Evolutionary conservation across 1,140 invertebrate genomes (phyloP).

Genomic region (Solen grandis): DNA sequence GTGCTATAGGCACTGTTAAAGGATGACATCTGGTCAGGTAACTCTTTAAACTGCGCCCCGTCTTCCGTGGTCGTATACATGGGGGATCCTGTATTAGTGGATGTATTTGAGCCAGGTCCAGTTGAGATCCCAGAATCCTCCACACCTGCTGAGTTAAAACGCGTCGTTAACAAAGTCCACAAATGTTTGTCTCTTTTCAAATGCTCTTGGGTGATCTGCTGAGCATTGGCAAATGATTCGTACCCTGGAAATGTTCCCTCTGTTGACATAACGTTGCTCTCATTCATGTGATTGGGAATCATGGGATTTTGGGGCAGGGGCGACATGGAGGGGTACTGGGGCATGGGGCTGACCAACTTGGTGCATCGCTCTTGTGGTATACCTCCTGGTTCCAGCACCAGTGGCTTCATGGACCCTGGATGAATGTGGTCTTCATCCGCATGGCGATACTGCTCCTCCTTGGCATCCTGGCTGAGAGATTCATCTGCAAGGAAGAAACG

Average conservation of each 20-base stretch:
- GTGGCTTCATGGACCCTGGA: background rate
- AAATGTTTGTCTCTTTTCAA: slow-evolving; percentile 56
- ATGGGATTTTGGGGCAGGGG: background rate
- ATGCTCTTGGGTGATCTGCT: slow-evolving; percentile 50
- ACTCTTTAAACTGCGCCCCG: slow-evolving; percentile 52
- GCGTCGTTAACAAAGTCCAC: slow-evolving; percentile 47
- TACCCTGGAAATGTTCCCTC: slow-evolving; percentile 3
- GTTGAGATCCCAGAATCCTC: slow-evolving; percentile 37
- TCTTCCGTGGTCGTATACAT: slow-evolving; percentile 23
- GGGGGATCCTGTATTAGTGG: slow-evolving; percentile 2
- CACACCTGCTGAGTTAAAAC: slow-evolving; percentile 14
- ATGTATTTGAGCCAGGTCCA: slow-evolving; percentile 38
- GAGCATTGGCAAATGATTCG: slow-evolving; percentile 39
- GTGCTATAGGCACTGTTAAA: slow-evolving; percentile 32
- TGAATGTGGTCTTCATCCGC: slow-evolving; percentile 33
- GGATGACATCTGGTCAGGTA: slow-evolving; percentile 47
- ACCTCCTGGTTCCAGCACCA: slow-evolving; percentile 27
- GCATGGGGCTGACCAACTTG: background rate
- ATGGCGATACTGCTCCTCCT: slow-evolving; percentile 50
- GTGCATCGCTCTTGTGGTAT: background rate
- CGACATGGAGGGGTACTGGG: background rate
- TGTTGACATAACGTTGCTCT: background rate
- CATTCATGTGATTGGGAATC: background rate
- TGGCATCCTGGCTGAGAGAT: slow-evolving; percentile 37
- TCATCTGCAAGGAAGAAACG: slow-evolving; percentile 34